Evolutionary conservation across 37 sponge, comb jelly and placozoan genomes (phyloP), one percentile per base, ranked within the genome.

Genomic region (Beroe forskalii): DNA sequence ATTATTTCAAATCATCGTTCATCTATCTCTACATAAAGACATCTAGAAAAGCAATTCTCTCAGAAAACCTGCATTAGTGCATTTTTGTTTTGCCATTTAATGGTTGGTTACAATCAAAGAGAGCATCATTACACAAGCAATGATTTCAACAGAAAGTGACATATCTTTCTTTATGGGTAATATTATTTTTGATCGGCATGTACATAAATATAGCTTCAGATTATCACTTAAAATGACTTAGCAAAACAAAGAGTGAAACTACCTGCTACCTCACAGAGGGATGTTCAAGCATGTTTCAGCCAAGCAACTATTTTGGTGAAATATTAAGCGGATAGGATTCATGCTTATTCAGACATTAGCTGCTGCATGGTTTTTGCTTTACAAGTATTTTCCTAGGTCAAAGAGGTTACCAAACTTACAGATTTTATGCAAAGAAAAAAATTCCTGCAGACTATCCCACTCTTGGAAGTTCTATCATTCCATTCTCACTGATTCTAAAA

Each of bases 391-490:
- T 93, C 28, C 90, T 95, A 1, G 94, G 95, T 17, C 64, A 92
- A 40, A 66, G 97, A 43, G 97, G 94, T 39, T 28, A 92, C 27
- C 93, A 93, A 35, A 93, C 95, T 67, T 95, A 95, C 94, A 89
- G 90, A 90, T 95, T 67, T 48, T 97, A 97, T 91, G 61, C 89
- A 43, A 35, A 90, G 61, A 97, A 97, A 48, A 93, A n/a, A n/a
- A n/a, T n/a, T n/a, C n/a, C 95, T 90, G 95, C 95, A 14, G 94
- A 97, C 80, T 97, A 97, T 72, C 97, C 97, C 22, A 94, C 92
- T 41, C 43, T 69, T 31, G 62, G 97, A 43, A 94, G 92, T 27
- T 96, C 95, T 1, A 91, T 95, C 40, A 92, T 97, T 35, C 97
- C 97, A 0, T 95, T 94, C 39, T 69, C 72, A 14, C 37, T 33